Evolutionary conservation across 2,113 vertebrate genomes (phyloP).

Genomic region (Suricata suricatta): DNA sequence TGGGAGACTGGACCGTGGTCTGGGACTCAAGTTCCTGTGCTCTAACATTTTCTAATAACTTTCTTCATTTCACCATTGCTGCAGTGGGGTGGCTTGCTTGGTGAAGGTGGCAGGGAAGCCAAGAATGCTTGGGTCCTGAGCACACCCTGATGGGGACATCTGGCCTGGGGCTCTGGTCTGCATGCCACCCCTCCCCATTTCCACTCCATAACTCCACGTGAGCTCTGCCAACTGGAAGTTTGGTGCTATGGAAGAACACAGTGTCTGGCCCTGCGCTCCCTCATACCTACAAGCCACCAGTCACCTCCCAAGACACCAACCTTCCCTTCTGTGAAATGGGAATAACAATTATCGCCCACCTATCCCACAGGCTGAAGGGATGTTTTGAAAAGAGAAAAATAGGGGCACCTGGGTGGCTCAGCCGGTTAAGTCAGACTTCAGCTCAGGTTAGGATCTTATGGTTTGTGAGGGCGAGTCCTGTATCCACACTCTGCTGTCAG

Average conservation of each 20-base stretch:
- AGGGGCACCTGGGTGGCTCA: too few relatives aligned
- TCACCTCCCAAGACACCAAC: not conserved
- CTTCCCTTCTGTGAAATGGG: not conserved
- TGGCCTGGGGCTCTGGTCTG: not conserved
- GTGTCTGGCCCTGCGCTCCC: not conserved
- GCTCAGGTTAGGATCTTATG: too few relatives aligned
- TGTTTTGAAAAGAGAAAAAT: slow-evolving; percentile 4
- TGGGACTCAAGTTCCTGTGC: not conserved
- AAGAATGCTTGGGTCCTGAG: not conserved
- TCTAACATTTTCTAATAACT: not conserved
- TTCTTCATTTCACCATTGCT: not conserved
- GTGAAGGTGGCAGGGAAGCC: not conserved
- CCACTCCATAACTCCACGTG: not conserved
- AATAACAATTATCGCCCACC: not conserved
- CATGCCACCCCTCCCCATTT: too few relatives aligned
- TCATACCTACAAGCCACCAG: not conserved
- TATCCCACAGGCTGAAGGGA: not conserved
- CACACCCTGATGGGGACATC: not conserved
- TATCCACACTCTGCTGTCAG: too few relatives aligned
- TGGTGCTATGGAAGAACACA: rapidly evolving
- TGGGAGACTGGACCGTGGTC: not conserved
- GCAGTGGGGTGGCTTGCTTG: not conserved
- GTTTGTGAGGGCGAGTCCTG: too few relatives aligned
- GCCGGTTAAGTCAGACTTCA: too few relatives aligned
- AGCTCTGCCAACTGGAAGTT: not conserved